Conservation (phyloP, 2,797 vertebrate genomes). For the Masticophis lateralis region DNA sequence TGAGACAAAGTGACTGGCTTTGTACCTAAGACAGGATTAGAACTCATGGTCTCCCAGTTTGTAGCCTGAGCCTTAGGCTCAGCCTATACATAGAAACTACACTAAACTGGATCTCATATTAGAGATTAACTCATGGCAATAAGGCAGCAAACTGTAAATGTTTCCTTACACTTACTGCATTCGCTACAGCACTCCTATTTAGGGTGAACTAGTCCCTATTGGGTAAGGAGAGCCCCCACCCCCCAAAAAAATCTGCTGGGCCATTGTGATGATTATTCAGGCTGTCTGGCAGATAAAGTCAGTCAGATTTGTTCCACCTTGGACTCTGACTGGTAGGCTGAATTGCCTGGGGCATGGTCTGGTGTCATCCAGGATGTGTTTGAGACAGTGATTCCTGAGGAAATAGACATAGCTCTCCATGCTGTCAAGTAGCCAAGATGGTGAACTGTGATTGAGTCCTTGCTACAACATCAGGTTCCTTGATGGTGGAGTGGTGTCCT, state of each 20-base stretch:
- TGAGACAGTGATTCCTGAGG: not conserved
- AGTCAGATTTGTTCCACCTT: not conserved
- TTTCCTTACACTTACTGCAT: not conserved
- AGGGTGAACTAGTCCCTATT: not conserved
- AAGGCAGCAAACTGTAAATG: not conserved
- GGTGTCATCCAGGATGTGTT: not conserved
- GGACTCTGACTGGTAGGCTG: not conserved
- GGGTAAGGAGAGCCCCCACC: not conserved
- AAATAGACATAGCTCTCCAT: not conserved
- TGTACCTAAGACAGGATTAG: not conserved
- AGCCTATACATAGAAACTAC: not conserved
- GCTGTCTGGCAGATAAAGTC: not conserved
- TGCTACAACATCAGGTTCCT: not conserved
- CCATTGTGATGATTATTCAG: not conserved
- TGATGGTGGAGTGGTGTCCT: not conserved
- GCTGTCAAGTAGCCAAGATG: not conserved
- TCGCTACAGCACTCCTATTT: not conserved
- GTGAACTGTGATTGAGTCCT: not conserved
- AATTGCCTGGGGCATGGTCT: not conserved
- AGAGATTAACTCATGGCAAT: not conserved
- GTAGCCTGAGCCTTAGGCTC: not conserved
- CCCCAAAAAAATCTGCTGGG: not conserved
- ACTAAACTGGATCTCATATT: not conserved
- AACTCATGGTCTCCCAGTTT: not conserved
- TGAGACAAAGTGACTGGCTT: not conserved